phyloP scores from a whole-genome alignment of 2,888 invertebrate species.

The Carcina quercana region DNA sequence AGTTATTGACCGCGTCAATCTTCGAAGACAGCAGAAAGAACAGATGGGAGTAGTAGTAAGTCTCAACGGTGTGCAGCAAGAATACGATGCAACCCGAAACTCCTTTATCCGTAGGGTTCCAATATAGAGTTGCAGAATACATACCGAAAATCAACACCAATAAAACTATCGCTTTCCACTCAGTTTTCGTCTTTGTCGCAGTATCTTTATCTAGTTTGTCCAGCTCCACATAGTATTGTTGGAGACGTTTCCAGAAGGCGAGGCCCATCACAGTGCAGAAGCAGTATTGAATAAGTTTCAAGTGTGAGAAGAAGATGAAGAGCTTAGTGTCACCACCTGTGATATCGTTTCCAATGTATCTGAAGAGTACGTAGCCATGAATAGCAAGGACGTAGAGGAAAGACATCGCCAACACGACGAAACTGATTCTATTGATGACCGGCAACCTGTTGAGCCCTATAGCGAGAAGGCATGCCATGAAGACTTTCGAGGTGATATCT shows the following conservation, averaged over 20 bases:
- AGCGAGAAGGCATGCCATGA: constrained; percentile 4
- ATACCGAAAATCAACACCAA: background rate
- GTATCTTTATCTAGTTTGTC: background rate
- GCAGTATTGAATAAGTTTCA: background rate
- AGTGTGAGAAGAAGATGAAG: background rate
- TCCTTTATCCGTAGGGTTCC: too few relatives aligned
- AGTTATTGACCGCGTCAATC: constrained; percentile 37
- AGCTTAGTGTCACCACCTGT: background rate
- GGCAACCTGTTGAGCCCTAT: constrained; percentile 25
- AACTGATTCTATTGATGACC: constrained; percentile 21
- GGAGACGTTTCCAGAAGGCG: background rate
- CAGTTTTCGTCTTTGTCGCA: background rate
- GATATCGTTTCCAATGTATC: background rate
- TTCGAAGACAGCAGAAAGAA: constrained; percentile 36
- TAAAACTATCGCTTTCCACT: background rate
- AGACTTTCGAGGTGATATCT: constrained; percentile 33
- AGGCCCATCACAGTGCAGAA: background rate
- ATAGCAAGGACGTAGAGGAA: constrained; percentile 20
- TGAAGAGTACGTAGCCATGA: constrained; percentile 6
- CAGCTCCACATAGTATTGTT: background rate
- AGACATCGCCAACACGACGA: constrained; percentile 18
- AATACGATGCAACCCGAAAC: constrained; percentile 26
- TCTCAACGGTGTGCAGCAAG: constrained; percentile 28
- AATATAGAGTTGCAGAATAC: background rate
- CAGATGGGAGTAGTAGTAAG: constrained; percentile 40